A percentile compares a stretch with the other conserved stretches of the same genome.
Evolutionary conservation across 1,140 invertebrate genomes (phyloP).

Genomic region (Acyrthosiphon pisum): DNA sequence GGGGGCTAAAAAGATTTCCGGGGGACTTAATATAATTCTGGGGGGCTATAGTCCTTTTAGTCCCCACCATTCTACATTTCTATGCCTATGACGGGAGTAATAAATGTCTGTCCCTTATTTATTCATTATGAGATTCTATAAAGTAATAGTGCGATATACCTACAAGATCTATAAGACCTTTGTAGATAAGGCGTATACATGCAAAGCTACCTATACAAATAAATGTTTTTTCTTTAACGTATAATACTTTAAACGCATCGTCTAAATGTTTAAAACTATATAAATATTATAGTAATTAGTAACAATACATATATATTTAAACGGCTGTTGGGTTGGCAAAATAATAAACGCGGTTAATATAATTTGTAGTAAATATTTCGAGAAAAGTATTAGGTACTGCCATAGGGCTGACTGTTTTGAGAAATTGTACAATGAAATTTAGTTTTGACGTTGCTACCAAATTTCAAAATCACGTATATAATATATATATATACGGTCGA

Average conservation of each 20-base stretch:
- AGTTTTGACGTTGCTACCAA: not conserved
- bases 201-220: not conserved
- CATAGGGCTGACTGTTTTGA: not conserved
- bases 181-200: not conserved
- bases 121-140: not conserved
- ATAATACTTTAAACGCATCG: not conserved
- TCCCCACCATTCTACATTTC: no score
- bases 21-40: no score
- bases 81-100: not conserved
- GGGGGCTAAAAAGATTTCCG: no score
- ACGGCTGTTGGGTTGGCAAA: not conserved
- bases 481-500: not conserved
- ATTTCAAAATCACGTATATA: not conserved
- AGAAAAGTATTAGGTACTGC: not conserved
- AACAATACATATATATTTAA: not conserved
- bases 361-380: not conserved
- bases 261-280: not conserved
- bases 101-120: fast-evolving
- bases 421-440: not conserved
- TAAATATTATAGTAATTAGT: not conserved
- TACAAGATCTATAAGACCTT: not conserved
- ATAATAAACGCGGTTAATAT: not conserved
- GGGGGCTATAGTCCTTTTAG: no score
- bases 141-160: not conserved
- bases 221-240: not conserved